Conservation (phyloP, 2,888 invertebrate species). For the Acanthosepion esculentum region DNA sequence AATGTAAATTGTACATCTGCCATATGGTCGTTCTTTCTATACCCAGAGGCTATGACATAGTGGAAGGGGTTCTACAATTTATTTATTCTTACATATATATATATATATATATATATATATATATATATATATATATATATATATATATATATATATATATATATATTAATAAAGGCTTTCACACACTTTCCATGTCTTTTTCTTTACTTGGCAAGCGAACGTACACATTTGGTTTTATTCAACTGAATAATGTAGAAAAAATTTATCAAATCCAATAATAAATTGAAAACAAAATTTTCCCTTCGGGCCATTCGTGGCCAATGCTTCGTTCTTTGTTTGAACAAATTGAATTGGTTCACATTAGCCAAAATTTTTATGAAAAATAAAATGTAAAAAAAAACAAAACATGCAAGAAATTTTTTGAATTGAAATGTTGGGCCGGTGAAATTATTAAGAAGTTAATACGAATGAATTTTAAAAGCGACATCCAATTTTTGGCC, state of each 20-base stretch:
- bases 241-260: conserved; percentile 22
- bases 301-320: neutral
- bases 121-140: neutral
- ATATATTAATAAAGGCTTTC: neutral
- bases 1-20: neutral
- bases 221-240: conserved; percentile 22
- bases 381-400: neutral
- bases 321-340: neutral
- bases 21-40: conserved; percentile 7
- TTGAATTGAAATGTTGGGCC: neutral
- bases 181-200: too few species aligned
- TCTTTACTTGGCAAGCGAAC: neutral
- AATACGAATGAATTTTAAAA: neutral
- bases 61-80: conserved; percentile 1
- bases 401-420: neutral
- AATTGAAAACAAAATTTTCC: neutral
- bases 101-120: neutral
- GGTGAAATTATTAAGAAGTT: neutral
- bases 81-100: neutral
- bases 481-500: neutral
- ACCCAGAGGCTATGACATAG: neutral
- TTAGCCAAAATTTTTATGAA: neutral
- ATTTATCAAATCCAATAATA: conserved; percentile 2
- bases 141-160: neutral
- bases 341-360: conserved; percentile 33